A percentile compares a stretch with the other conserved stretches of the same genome.
phyloP scores from a whole-genome alignment of 1,140 invertebrate species.

The Anastrepha obliqua region DNA sequence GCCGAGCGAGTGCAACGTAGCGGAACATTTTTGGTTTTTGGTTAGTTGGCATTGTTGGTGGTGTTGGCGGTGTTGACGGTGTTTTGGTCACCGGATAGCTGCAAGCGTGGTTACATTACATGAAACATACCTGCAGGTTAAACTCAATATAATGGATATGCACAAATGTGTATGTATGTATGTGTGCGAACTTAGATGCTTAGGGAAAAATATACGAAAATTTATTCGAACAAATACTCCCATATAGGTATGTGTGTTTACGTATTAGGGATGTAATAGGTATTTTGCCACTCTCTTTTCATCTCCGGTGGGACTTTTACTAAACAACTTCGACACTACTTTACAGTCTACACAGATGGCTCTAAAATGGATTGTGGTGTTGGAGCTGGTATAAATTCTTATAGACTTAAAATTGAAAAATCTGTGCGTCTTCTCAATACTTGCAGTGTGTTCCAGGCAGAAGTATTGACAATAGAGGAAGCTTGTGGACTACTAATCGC shows the following conservation, averaged over 20 bases:
- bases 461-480: too few species aligned
- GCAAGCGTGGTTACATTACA: not conserved
- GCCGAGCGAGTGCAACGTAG: not conserved
- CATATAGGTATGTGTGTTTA: not conserved
- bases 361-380: too few species aligned
- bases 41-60: conserved; percentile 3
- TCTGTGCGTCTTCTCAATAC: too few species aligned
- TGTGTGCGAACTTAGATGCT: not conserved
- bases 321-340: too few species aligned
- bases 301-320: too few species aligned
- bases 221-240: not conserved
- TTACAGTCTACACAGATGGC: too few species aligned
- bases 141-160: not conserved
- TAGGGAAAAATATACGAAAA: too few species aligned
- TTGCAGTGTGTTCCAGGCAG: too few species aligned
- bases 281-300: too few species aligned
- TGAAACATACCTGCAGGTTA: conserved; percentile 1
- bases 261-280: not conserved
- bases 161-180: not conserved
- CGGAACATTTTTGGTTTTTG: conserved; percentile 37
- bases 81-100: conserved; percentile 12
- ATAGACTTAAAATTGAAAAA: too few species aligned
- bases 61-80: not conserved
- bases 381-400: too few species aligned
- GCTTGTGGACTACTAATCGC: too few species aligned